Evolutionary conservation across 1,140 invertebrate genomes (phyloP).

Genomic region (Vollenhovia emeryi): DNA sequence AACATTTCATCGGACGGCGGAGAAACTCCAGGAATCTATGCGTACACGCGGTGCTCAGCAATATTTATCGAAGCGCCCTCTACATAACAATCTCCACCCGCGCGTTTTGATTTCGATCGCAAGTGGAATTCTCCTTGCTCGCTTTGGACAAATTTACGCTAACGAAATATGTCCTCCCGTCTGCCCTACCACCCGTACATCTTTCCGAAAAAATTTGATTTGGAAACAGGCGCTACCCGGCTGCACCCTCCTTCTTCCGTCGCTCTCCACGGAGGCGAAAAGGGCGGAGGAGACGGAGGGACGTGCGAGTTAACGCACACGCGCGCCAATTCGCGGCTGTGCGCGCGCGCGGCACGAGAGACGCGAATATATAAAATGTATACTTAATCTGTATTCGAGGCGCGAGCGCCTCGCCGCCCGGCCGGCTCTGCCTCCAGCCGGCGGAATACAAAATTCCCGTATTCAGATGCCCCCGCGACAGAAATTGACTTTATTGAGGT

Average conservation of each 20-base stretch:
- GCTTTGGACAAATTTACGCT: neutral
- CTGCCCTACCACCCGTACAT: too few relatives aligned
- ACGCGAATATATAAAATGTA: constrained; percentile 77
- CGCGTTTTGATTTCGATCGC: neutral
- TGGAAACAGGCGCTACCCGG: neutral
- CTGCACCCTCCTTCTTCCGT: constrained; percentile 29
- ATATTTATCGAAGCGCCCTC: neutral
- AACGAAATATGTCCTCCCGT: neutral
- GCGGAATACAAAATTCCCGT: constrained; percentile 84
- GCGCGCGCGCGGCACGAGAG: constrained; percentile 6
- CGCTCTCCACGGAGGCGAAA: constrained; percentile 15
- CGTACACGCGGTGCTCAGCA: neutral
- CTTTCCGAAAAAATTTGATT: constrained; percentile 16
- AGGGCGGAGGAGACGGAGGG: neutral
- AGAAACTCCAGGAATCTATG: neutral
- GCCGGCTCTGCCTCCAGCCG: constrained; percentile 77
- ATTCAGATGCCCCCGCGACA: constrained; percentile 85
- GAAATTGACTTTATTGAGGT: constrained; percentile 86
- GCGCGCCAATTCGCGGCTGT: neutral
- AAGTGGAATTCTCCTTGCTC: too few relatives aligned
- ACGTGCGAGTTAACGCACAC: constrained; percentile 11
- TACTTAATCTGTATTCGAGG: constrained; percentile 83
- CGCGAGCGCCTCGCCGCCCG: constrained; percentile 80
- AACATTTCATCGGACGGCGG: neutral
- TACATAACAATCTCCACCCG: neutral